These are phyloP conservation scores for Hydrophis major DNA, from an alignment of 2,797 vertebrate genomes.

Conservation along the genomic window DNA sequence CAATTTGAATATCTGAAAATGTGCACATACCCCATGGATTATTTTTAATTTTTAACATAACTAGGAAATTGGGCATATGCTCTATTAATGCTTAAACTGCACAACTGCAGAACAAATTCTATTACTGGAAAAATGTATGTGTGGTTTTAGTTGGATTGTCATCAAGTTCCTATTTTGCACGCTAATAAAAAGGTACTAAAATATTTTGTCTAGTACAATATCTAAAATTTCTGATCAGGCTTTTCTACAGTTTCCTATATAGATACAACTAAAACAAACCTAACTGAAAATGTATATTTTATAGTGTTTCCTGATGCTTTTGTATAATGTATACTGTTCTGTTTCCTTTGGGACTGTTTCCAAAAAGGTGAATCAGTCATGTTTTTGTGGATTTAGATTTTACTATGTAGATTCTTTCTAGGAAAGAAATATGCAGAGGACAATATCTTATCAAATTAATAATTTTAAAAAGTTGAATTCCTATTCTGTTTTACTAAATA, in stretches of 20 bases:
- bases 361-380: conserved; percentile 41
- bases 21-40: background rate
- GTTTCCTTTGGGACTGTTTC: conserved; percentile 39
- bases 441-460: conserved; percentile 55
- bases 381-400: conserved; percentile 63
- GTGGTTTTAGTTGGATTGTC: background rate
- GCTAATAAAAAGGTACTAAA: conserved; percentile 17
- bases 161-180: conserved; percentile 6
- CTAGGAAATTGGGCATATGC: background rate
- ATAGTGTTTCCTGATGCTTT: conserved; percentile 58
- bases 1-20: background rate
- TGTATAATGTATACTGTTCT: conserved; percentile 42
- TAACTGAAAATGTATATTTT: conserved; percentile 57
- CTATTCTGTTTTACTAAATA: conserved; percentile 63
- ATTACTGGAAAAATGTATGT: background rate
- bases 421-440: conserved; percentile 57
- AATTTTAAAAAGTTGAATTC: conserved; percentile 55
- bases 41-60: background rate
- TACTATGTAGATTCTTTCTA: conserved; percentile 56
- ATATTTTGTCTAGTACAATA: background rate
- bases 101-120: background rate
- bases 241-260: conserved; percentile 48
- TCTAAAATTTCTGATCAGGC: background rate
- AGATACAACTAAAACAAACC: conserved; percentile 35
- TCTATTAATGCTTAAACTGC: background rate